These are phyloP conservation scores for Pterophyllum scalare DNA, from an alignment of 2,113 vertebrate genomes.

Conservation along the genomic window DNA sequence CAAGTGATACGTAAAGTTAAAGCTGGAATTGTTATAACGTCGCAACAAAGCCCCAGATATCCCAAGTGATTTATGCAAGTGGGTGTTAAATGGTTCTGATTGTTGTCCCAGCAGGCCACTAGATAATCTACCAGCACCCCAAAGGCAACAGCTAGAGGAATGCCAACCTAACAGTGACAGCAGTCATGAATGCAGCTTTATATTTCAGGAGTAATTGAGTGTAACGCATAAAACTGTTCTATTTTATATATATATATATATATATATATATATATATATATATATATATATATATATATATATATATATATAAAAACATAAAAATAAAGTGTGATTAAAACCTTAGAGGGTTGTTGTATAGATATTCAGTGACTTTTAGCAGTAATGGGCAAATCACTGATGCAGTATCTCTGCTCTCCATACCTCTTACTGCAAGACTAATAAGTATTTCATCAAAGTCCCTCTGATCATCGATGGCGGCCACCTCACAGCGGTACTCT, in stretches of 20 bases:
- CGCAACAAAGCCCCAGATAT: background rate
- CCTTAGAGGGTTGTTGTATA: background rate
- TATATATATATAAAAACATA: background rate
- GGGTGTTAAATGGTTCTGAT: background rate
- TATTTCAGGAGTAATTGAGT: background rate
- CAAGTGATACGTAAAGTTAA: background rate
- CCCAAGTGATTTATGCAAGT: background rate
- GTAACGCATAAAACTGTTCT: background rate
- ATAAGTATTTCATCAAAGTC: slow-evolving; percentile 95
- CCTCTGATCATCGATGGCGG: slow-evolving; percentile 88
- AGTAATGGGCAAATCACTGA: background rate
- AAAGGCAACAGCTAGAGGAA: background rate
- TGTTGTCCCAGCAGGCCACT: background rate
- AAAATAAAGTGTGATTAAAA: background rate
- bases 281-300: too few species aligned
- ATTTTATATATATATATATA: too few species aligned
- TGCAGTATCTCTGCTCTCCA: background rate
- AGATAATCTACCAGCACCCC: background rate
- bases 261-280: too few species aligned
- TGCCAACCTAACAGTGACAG: background rate
- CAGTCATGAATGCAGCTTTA: background rate
- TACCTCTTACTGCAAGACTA: slow-evolving; percentile 93
- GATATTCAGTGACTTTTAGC: background rate
- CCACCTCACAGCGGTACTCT: slow-evolving; percentile 95
- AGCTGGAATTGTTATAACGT: background rate